phyloP scores from a whole-genome alignment of 2,113 vertebrate genomes.

The Alosa alosa region DNA sequence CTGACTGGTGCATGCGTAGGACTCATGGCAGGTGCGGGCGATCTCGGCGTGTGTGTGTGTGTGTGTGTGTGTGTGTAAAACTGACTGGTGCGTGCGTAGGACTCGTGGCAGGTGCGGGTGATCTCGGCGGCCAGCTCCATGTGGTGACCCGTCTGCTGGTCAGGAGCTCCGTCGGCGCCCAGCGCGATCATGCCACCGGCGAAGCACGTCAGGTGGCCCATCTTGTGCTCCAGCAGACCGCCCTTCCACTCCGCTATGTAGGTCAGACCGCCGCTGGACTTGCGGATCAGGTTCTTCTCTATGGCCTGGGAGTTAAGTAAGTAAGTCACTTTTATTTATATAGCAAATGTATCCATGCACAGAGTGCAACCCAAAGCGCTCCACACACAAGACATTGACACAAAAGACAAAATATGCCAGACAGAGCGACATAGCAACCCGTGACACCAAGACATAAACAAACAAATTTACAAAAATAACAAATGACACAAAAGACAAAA shows the following conservation, averaged over 20 bases:
- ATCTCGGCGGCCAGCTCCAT: conserved; percentile 95
- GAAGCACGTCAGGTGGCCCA: conserved; percentile 98
- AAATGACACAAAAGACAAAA: too few species aligned
- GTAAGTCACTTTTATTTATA: too few species aligned
- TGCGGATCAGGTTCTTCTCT: conserved; percentile 90
- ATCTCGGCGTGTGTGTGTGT: neutral
- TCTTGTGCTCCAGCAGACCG: conserved; percentile 95
- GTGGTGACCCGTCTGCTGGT: conserved; percentile 83
- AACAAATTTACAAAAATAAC: too few species aligned
- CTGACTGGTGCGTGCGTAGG: conserved; percentile 90
- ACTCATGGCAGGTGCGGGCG: neutral
- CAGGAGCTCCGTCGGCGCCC: conserved; percentile 86
- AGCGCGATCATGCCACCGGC: conserved; percentile 98
- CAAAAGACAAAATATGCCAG: too few species aligned
- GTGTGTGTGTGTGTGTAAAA: neutral
- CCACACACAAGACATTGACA: too few species aligned
- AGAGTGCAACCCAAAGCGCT: too few species aligned
- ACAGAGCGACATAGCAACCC: too few species aligned
- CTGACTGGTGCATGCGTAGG: neutral
- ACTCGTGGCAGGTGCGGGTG: conserved; percentile 94
- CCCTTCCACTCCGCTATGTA: conserved; percentile 99
- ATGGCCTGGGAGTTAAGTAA: conserved; percentile 76
- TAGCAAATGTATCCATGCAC: too few species aligned
- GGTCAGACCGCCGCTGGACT: conserved; percentile 85
- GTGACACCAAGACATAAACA: too few species aligned